Conservation (phyloP, 1,140 invertebrate species). For the Oryctes rhinoceros region DNA sequence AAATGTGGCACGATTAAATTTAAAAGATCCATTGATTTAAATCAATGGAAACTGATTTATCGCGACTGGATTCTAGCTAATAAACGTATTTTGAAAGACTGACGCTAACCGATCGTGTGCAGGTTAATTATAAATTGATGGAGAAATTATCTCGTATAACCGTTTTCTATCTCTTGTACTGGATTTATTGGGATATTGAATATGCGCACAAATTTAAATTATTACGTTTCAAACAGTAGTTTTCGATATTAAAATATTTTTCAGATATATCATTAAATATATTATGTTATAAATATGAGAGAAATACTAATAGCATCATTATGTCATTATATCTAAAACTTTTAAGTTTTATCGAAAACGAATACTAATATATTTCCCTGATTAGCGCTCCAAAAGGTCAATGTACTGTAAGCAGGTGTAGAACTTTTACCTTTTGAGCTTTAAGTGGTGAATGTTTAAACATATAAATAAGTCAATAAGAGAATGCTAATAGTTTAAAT, state of each 20-base stretch:
- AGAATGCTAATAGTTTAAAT: no score
- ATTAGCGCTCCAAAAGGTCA: no score
- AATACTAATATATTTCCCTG: no score
- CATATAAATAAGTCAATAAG: no score
- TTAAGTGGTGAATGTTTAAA: no score
- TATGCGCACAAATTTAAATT: background rate
- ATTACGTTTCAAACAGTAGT: background rate
- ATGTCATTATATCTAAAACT: no score
- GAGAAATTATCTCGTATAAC: background rate
- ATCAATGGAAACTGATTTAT: constrained; percentile 7
- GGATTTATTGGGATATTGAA: background rate
- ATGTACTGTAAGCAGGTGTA: no score
- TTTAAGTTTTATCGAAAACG: no score
- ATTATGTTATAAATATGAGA: no score
- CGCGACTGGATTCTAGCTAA: background rate
- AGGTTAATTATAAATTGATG: background rate
- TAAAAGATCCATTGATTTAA: constrained; percentile 11
- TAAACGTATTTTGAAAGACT: background rate
- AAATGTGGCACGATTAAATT: background rate
- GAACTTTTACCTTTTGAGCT: no score
- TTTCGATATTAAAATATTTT: background rate
- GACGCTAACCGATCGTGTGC: background rate
- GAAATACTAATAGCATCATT: no score
- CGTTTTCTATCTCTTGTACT: background rate
- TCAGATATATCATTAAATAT: background rate